Evolutionary conservation across 1,140 invertebrate species (phyloP).

Genomic region (Anoplophora glabripennis): DNA sequence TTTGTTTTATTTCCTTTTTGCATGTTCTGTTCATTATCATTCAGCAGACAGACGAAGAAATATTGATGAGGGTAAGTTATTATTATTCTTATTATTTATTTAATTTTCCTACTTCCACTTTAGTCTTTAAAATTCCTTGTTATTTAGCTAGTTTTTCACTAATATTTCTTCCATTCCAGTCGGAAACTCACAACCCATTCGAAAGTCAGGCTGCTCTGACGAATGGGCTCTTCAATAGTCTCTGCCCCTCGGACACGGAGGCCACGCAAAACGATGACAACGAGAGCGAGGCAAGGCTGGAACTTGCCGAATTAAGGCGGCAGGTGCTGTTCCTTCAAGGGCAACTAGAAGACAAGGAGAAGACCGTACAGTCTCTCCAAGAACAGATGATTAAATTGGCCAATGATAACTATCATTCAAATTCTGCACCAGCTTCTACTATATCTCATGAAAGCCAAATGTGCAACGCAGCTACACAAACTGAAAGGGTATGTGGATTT

Average conservation of each 20-base stretch:
- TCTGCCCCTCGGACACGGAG: constrained; percentile 46
- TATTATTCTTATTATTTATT: constrained; percentile 11
- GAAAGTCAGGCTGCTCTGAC: constrained; percentile 66
- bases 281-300: constrained; percentile 56
- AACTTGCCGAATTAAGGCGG: constrained; percentile 72
- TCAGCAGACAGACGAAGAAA: constrained; percentile 58
- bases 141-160: constrained; percentile 9
- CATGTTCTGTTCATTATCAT: constrained; percentile 41
- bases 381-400: constrained; percentile 56
- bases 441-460: constrained; percentile 43
- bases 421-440: constrained; percentile 42
- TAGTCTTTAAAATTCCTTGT: too few relatives aligned
- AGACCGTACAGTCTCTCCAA: constrained; percentile 64
- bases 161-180: constrained; percentile 26
- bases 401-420: constrained; percentile 45
- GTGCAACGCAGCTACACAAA: constrained; percentile 70
- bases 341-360: constrained; percentile 70
- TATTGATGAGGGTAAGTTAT: constrained; percentile 60
- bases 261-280: constrained; percentile 36
- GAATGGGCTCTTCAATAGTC: constrained; percentile 72
- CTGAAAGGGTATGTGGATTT: constrained; percentile 61
- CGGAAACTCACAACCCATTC: constrained; percentile 85
- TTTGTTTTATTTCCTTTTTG: constrained; percentile 46
- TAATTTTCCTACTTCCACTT: constrained; percentile 7
- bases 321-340: constrained; percentile 76